Evolutionary conservation across 2,113 vertebrate species (phyloP).

Genomic region (Anthoscopus minutus): DNA sequence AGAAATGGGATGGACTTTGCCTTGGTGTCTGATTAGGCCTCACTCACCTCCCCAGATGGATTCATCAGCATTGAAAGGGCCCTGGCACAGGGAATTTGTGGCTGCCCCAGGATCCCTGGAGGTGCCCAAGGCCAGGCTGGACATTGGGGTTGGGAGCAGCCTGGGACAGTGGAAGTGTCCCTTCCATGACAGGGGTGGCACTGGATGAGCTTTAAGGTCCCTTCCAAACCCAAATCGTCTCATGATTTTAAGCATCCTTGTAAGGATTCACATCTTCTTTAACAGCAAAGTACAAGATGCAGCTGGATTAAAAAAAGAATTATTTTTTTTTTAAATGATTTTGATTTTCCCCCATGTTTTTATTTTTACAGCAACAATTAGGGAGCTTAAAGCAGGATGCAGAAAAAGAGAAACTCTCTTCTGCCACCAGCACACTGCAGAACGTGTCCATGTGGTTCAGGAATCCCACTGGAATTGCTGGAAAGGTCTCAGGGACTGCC

Average conservation of each 20-base stretch:
- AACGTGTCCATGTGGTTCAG: rapidly evolving
- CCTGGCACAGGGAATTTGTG: not conserved
- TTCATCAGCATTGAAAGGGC: not conserved
- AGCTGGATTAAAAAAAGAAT: not conserved
- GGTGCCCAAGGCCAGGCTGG: rapidly evolving
- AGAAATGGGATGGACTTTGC: not conserved
- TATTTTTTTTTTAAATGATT: not conserved
- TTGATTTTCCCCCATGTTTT: rapidly evolving
- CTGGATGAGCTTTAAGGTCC: rapidly evolving
- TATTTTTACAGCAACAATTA: not conserved
- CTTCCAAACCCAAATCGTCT: not conserved
- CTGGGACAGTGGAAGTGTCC: not conserved
- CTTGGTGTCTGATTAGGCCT: not conserved
- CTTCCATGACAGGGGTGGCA: not conserved
- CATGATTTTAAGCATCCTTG: not conserved
- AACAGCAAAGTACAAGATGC: not conserved
- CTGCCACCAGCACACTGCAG: not conserved
- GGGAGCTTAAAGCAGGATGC: not conserved
- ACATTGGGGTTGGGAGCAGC: rapidly evolving
- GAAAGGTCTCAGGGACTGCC: not conserved
- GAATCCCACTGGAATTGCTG: not conserved
- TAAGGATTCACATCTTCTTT: not conserved
- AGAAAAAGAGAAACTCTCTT: not conserved
- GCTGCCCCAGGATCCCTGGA: not conserved
- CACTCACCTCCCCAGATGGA: not conserved